Conservation (phyloP, 2,113 vertebrate genomes). For the Eleginops maclovinus region DNA sequence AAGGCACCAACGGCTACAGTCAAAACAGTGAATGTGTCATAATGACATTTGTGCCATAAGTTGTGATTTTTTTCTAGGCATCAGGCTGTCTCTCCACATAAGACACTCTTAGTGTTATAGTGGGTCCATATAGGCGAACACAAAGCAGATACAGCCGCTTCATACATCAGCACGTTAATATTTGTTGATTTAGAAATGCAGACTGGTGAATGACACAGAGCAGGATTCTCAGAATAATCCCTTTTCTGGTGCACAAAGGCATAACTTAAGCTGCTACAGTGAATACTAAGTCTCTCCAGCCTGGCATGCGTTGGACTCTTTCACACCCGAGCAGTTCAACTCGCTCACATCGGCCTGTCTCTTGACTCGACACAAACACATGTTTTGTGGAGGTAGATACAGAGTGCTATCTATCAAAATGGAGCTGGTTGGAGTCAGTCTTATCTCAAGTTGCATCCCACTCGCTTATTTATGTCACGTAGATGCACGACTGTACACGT, state of each 20-base stretch:
- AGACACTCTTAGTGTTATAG: constrained; percentile 15
- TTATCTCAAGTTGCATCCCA: constrained; percentile 55
- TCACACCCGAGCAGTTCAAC: constrained; percentile 67
- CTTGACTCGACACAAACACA: constrained; percentile 75
- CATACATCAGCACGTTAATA: constrained; percentile 56
- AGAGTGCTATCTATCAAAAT: constrained; percentile 69
- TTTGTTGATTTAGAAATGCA: constrained; percentile 72
- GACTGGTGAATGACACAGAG: constrained; percentile 70
- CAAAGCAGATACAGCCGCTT: constrained; percentile 6
- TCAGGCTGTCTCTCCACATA: constrained; percentile 29
- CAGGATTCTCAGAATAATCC: constrained; percentile 75
- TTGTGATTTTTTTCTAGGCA: constrained; percentile 46
- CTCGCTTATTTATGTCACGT: constrained; percentile 50
- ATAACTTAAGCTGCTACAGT: constrained; percentile 73
- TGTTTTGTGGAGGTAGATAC: constrained; percentile 72
- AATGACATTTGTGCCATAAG: constrained; percentile 65
- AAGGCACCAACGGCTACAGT: constrained; percentile 57
- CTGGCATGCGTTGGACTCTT: constrained; percentile 68
- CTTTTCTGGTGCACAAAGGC: constrained; percentile 76
- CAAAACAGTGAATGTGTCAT: constrained; percentile 63
- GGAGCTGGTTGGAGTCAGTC: constrained; percentile 46
- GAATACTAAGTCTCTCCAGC: constrained; percentile 72
- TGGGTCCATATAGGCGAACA: background rate
- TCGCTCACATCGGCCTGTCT: constrained; percentile 63
- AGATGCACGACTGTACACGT: constrained; percentile 10